Evolutionary conservation across 2,888 invertebrate genomes (phyloP).

Genomic region (Nemurella pictetii): DNA sequence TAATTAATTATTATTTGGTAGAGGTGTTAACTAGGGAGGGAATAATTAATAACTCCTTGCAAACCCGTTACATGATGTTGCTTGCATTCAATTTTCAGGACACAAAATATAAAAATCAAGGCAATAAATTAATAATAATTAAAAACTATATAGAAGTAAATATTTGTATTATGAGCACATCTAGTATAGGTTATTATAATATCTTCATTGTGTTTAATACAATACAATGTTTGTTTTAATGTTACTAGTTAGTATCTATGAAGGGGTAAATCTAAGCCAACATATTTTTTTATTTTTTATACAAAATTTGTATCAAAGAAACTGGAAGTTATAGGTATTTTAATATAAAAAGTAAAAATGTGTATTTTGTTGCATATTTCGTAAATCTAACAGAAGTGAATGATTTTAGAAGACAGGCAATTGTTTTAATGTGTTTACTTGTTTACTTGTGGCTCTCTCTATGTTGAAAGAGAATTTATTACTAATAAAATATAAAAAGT

Average conservation of each 20-base stretch:
- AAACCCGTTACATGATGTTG: too few relatives aligned
- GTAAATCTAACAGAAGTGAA: conserved; percentile 11
- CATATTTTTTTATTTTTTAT: conserved; percentile 33
- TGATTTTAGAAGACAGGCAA: neutral
- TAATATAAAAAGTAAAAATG: conserved; percentile 41
- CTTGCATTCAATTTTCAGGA: too few relatives aligned
- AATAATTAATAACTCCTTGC: too few relatives aligned
- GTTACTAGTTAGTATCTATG: conserved; percentile 27
- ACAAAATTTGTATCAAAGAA: conserved; percentile 42
- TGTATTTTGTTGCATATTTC: neutral
- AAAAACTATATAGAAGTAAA: conserved; percentile 25
- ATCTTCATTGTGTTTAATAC: conserved; percentile 37
- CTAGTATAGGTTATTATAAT: conserved; percentile 35
- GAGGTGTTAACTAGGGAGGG: too few relatives aligned
- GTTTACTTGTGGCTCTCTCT: neutral
- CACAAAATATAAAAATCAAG: too few relatives aligned
- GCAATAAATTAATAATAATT: neutral
- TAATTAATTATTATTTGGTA: too few relatives aligned
- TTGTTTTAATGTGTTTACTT: neutral
- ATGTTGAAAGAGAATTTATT: neutral
- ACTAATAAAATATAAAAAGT: conserved; percentile 14
- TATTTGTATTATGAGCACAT: conserved; percentile 36
- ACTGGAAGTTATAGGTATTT: conserved; percentile 38
- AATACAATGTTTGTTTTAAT: conserved; percentile 25
- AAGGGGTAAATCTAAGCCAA: neutral